phyloP scores from a whole-genome alignment of 2,888 invertebrate genomes.

The Tetranychus truncatus region DNA sequence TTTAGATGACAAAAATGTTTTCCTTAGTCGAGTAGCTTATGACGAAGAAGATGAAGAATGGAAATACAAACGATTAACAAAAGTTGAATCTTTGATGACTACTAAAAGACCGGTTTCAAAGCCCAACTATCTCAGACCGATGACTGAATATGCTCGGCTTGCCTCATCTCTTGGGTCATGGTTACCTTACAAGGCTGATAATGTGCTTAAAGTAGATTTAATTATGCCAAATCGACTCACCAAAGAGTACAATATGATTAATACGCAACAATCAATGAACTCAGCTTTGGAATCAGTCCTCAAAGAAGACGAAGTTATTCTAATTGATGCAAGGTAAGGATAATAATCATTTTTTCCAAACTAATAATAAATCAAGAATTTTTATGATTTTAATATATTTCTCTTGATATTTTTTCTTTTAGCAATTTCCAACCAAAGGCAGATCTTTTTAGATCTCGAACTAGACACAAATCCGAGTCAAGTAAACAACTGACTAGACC shows the following conservation, averaged over 20 bases:
- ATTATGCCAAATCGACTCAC: constrained; percentile 59
- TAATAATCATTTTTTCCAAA: neutral
- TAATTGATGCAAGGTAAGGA: constrained; percentile 19
- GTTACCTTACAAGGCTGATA: constrained; percentile 40
- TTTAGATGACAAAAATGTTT: constrained; percentile 51
- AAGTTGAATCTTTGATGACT: constrained; percentile 6
- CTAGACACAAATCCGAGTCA: neutral
- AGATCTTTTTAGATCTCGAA: neutral
- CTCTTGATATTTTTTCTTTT: neutral
- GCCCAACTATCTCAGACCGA: constrained; percentile 44
- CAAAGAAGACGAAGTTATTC: constrained; percentile 38
- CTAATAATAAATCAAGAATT: neutral
- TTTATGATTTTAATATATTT: neutral
- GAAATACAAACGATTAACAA: constrained; percentile 32
- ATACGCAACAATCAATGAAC: constrained; percentile 49
- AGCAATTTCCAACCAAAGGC: neutral
- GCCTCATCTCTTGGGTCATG: constrained; percentile 37
- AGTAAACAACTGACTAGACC: constrained; percentile 5
- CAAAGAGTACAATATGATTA: constrained; percentile 51
- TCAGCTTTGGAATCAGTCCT: constrained; percentile 46
- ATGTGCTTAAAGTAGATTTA: constrained; percentile 52
- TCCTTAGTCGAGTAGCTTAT: constrained; percentile 52
- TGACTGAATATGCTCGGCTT: constrained; percentile 42
- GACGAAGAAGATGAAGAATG: constrained; percentile 67
- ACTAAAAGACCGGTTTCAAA: constrained; percentile 45